Evolutionary conservation across 2,113 vertebrate genomes (phyloP).

Genomic region (Oncorhynchus clarkii): DNA sequence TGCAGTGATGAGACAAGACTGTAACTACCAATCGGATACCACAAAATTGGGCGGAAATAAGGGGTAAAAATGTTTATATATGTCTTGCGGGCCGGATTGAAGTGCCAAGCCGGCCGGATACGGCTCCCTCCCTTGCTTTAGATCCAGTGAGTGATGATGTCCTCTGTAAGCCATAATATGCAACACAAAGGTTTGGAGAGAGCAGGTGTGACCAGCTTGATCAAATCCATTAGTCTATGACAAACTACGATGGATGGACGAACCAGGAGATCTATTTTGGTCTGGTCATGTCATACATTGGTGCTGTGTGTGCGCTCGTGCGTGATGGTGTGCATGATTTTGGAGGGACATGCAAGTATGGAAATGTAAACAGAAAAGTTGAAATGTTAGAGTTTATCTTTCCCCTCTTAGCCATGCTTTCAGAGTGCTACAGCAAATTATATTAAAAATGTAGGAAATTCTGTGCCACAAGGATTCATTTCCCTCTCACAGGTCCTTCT

Average conservation of each 20-base stretch:
- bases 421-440: background rate
- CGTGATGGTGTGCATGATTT: background rate
- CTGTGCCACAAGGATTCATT: background rate
- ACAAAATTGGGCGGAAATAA: too few relatives aligned
- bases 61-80: too few relatives aligned
- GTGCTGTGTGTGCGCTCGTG: background rate
- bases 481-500: constrained; percentile 1
- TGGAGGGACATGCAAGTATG: background rate
- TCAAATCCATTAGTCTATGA: too few relatives aligned
- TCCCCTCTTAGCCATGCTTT: background rate
- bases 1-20: too few relatives aligned
- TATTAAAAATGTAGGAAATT: constrained; percentile 21
- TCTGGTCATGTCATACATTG: background rate
- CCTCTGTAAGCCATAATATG: background rate
- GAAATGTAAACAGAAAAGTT: background rate
- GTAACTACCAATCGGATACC: too few relatives aligned
- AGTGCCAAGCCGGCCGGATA: too few relatives aligned
- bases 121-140: background rate
- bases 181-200: background rate
- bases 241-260: constrained; percentile 14
- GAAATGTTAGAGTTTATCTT: background rate
- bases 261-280: background rate
- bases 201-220: too few relatives aligned
- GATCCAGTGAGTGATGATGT: background rate
- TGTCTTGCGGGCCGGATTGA: too few relatives aligned